A percentile compares a stretch with the other conserved stretches of the same genome.
Conservation (phyloP, 2,888 invertebrate genomes). For the Labia minor region DNA sequence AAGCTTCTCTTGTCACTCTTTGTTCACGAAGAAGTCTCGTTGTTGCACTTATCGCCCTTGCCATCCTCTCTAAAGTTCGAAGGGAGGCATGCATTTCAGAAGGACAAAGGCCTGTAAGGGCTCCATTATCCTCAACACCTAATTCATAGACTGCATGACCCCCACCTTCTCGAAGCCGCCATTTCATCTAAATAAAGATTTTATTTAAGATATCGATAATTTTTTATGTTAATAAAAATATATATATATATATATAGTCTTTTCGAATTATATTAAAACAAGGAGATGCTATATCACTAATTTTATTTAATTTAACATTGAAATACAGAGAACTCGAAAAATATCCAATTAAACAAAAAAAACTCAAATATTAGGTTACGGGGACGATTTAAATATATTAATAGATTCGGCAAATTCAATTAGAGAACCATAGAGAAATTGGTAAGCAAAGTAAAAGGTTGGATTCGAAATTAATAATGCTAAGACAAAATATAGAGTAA, state of each 20-base stretch:
- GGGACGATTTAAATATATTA: too few relatives aligned
- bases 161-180: conserved; percentile 90
- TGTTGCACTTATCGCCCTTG: conserved; percentile 71
- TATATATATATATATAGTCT: too few relatives aligned
- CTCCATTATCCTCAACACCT: conserved; percentile 84
- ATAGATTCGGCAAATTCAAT: too few relatives aligned
- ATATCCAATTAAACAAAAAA: background rate
- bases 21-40: conserved; percentile 62
- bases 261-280: too few relatives aligned
- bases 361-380: too few relatives aligned
- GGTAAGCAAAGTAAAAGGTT: too few relatives aligned
- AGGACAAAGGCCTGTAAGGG: conserved; percentile 70
- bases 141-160: conserved; percentile 97
- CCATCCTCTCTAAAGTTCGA: conserved; percentile 79
- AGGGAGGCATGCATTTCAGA: conserved; percentile 80
- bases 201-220: conserved; percentile 15
- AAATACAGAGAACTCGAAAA: background rate
- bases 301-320: too few relatives aligned
- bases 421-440: too few relatives aligned
- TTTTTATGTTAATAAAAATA: conserved; percentile 8
- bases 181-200: conserved; percentile 66
- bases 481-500: too few relatives aligned
- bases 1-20: conserved; percentile 35
- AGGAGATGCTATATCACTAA: too few relatives aligned
- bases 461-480: too few relatives aligned